Conservation (phyloP, 2,888 invertebrate species). For the Pollenia griseotomentosa region DNA sequence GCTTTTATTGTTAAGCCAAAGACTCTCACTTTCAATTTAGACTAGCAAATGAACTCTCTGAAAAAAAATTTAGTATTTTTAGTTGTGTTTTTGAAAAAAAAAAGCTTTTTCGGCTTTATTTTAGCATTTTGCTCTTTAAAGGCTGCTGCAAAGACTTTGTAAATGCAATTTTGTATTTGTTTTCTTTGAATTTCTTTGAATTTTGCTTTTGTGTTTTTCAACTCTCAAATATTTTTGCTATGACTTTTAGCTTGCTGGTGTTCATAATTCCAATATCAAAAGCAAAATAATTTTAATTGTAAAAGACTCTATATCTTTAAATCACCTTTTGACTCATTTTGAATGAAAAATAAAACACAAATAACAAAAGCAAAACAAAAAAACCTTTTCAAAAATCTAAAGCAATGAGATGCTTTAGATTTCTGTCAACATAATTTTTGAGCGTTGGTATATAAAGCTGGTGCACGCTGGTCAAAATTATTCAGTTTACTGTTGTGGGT, state of each 20-base stretch:
- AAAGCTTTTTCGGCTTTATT: slow-evolving; percentile 55
- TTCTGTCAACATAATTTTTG: slow-evolving; percentile 66
- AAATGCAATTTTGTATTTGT: slow-evolving; percentile 14
- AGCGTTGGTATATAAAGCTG: slow-evolving; percentile 83
- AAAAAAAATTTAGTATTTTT: not conserved
- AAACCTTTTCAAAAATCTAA: slow-evolving; percentile 29
- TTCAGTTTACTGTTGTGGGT: slow-evolving; percentile 84
- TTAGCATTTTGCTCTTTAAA: slow-evolving; percentile 57
- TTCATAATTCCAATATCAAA: slow-evolving; percentile 22
- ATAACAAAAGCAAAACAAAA: slow-evolving; percentile 19
- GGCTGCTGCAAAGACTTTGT: slow-evolving; percentile 54
- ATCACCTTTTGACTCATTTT: slow-evolving; percentile 26
- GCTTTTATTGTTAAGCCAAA: slow-evolving; percentile 59
- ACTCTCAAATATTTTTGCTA: slow-evolving; percentile 58
- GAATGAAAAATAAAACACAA: slow-evolving; percentile 29
- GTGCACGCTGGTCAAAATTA: slow-evolving; percentile 82
- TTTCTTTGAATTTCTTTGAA: too few species aligned
- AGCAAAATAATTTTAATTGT: slow-evolving; percentile 55
- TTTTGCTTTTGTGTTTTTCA: slow-evolving; percentile 12
- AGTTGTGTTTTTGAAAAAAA: not conserved
- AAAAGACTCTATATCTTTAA: slow-evolving; percentile 10
- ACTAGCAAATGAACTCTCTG: not conserved
- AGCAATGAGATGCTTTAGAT: slow-evolving; percentile 72
- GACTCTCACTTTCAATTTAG: slow-evolving; percentile 69
- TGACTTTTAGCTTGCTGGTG: slow-evolving; percentile 8